Evolutionary conservation across 2,888 invertebrate genomes (phyloP), one percentile per base, ranked within the genome.

Genomic region (Myopa testacea): DNA sequence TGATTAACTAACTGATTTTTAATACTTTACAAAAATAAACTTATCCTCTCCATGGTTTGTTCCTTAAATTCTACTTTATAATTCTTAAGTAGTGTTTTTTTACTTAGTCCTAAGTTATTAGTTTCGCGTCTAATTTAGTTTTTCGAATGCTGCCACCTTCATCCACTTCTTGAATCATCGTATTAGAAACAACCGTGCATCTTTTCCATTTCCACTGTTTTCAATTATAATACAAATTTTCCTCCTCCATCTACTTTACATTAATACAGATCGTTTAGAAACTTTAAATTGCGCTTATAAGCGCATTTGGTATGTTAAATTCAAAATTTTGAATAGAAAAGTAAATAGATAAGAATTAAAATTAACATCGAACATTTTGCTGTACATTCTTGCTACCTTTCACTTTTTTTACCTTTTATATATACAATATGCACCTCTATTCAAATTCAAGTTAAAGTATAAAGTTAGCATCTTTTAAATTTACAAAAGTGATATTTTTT

Each of bases 161-260:
- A 16, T 26, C 68, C 62, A 26, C 62, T 38, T 60, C 19, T 60
- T 52, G 37, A 65, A 50, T 77, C 65, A 67, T 78, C 60, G 37
- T 74, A 63, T 78, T 78, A 78, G 78, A 81, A 82, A 82, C 82
- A 81, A 82, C 82, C 82, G 82, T 82, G 82, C 82, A 80, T 82
- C 80, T 80, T 45, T 79, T 75, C 78, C 68, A 81, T 80, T 78
- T 81, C 78, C 79, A 75, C 73, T 70, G 75, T 80, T 76, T 79
- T 76, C 79, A 68, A 69, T 60, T 60, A 75, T 75, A 75, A 69
- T 58, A 69, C 58, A 75, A 68, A 69, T 68, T 40, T 58, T 60
- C n/a, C 68, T 19, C 40, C 8, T 40, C 50, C 16, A 45, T 74
- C 16, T 55, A 60, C 63, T 76, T 70, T 62, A 70, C 40, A 55